Percentiles rank a stretch among this genome's conserved stretches.
Evolutionary conservation across 2,113 vertebrate genomes (phyloP).

Genomic region (Platycercus adscitus): DNA sequence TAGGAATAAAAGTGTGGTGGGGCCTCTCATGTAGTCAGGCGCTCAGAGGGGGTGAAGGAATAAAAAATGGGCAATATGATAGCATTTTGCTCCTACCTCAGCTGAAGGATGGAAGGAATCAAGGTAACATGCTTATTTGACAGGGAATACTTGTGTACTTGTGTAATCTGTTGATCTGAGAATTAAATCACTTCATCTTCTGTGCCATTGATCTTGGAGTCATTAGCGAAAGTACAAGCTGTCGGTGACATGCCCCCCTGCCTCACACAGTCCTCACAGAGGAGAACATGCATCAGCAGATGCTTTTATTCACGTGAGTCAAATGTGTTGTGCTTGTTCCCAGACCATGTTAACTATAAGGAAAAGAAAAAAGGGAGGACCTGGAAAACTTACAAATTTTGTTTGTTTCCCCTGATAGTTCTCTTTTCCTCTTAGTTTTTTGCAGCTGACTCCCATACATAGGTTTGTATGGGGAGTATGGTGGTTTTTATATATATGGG

Average conservation of each 20-base stretch:
- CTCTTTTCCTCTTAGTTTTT: background rate
- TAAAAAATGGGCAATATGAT: background rate
- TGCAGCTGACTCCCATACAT: background rate
- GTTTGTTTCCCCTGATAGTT: background rate
- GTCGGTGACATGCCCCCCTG: background rate
- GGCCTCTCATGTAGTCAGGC: background rate
- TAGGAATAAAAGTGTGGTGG: background rate
- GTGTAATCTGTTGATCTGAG: conserved; percentile 23
- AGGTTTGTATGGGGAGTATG: background rate
- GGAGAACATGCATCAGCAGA: background rate
- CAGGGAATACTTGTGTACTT: background rate
- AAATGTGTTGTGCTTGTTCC: background rate
- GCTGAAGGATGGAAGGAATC: background rate
- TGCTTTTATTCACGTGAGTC: accelerated
- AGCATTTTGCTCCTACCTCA: background rate
- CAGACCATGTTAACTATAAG: accelerated
- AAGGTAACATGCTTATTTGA: background rate
- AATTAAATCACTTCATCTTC: conserved; percentile 41
- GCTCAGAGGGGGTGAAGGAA: background rate
- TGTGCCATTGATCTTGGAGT: conserved; percentile 18
- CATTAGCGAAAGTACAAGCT: background rate
- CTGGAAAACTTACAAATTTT: background rate
- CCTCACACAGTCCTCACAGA: background rate
- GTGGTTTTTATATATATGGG: background rate
- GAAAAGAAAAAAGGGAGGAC: background rate